Conservation (phyloP, 2,888 invertebrate species). For the Drosophila ochracea region DNA sequence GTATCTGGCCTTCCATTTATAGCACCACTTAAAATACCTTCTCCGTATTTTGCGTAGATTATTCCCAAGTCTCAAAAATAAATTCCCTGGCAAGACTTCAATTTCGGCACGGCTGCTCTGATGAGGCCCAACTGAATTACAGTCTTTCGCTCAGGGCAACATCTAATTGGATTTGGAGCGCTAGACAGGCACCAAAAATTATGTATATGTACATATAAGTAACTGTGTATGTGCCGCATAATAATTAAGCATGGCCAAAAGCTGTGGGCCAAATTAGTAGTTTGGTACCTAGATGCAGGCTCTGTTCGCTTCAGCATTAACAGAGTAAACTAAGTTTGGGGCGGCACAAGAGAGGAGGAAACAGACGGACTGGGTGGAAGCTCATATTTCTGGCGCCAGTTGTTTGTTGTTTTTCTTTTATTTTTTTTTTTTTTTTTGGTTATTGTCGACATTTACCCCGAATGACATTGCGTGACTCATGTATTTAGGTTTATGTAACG, state of each 20-base stretch:
- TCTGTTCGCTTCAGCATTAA: slow-evolving; percentile 17
- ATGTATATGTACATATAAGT: slow-evolving; percentile 2
- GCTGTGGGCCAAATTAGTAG: slow-evolving; percentile 23
- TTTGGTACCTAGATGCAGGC: slow-evolving; percentile 54
- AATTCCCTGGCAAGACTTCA: neutral
- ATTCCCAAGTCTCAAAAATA: neutral
- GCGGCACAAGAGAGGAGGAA: neutral
- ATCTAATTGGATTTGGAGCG: slow-evolving; percentile 56
- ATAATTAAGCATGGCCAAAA: slow-evolving; percentile 28
- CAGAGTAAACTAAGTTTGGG: slow-evolving; percentile 21
- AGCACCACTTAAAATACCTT: slow-evolving; percentile 2
- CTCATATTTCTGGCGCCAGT: slow-evolving; percentile 72
- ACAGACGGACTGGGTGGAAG: slow-evolving; percentile 11
- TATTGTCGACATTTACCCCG: slow-evolving; percentile 66
- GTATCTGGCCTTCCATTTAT: slow-evolving; percentile 20
- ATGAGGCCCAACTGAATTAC: slow-evolving; percentile 6
- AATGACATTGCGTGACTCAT: slow-evolving; percentile 80
- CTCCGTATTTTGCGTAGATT: neutral
- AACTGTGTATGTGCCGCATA: slow-evolving; percentile 8
- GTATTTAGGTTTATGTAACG: slow-evolving; percentile 74
- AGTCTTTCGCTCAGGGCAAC: neutral
- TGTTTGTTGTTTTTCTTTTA: slow-evolving; percentile 44
- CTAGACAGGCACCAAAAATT: slow-evolving; percentile 14
- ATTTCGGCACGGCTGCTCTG: neutral
- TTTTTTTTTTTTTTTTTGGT: slow-evolving; percentile 9